Percentiles rank a stretch among this genome's conserved stretches.
Conservation (phyloP, 2,888 invertebrate genomes). For the Cheilosia urbana region DNA sequence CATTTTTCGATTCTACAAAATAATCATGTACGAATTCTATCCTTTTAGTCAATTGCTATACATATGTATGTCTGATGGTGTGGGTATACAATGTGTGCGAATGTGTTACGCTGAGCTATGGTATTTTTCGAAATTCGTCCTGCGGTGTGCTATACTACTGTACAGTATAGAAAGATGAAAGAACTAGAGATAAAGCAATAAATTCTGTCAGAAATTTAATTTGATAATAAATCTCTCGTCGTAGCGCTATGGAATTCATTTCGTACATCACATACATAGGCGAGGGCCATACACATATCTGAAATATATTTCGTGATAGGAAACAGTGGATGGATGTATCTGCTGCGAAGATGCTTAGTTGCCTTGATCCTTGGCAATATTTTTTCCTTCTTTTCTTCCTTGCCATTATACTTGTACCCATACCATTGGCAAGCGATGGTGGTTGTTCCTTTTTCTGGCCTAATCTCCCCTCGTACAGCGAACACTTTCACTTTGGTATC, state of each 20-base stretch:
- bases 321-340: constrained; percentile 73
- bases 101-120: constrained; percentile 70
- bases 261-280: constrained; percentile 79
- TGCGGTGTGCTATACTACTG: constrained; percentile 66
- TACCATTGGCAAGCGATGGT: constrained; percentile 28
- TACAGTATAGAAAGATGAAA: constrained; percentile 80
- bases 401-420: constrained; percentile 39
- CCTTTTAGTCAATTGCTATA: constrained; percentile 72
- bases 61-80: constrained; percentile 14
- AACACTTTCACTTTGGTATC: constrained; percentile 75
- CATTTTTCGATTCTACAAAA: constrained; percentile 75
- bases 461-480: constrained; percentile 69
- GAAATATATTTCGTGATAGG: constrained; percentile 71
- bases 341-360: constrained; percentile 74
- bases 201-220: constrained; percentile 85
- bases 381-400: constrained; percentile 50
- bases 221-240: constrained; percentile 85
- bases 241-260: constrained; percentile 84
- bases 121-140: constrained; percentile 74
- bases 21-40: constrained; percentile 76
- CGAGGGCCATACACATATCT: constrained; percentile 56
- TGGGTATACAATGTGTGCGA: constrained; percentile 41
- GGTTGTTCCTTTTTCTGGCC: constrained; percentile 61
- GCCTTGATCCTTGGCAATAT: constrained; percentile 73
- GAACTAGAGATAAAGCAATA: constrained; percentile 85